A percentile compares a stretch with the other conserved stretches of the same genome.
Evolutionary conservation across 2,113 vertebrate species (phyloP).

Genomic region (Semnornis frantzii): DNA sequence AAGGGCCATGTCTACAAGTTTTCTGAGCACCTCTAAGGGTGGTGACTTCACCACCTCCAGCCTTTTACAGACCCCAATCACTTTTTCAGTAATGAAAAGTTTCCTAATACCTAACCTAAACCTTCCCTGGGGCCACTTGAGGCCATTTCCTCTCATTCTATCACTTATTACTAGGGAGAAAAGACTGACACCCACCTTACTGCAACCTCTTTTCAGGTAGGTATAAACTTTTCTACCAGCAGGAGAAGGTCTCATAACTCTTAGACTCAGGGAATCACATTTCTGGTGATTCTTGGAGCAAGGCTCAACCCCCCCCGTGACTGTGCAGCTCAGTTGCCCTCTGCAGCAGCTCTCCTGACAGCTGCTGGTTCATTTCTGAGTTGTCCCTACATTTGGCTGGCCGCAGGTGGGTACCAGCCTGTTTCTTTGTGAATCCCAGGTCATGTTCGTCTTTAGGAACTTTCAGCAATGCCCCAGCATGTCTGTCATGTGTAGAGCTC

Average conservation of each 20-base stretch:
- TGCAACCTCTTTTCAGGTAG: too few species aligned
- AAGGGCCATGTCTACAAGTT: too few species aligned
- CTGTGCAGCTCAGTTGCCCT: background rate
- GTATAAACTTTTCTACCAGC: background rate
- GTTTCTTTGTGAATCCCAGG: background rate
- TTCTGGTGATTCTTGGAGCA: background rate
- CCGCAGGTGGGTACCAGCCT: background rate
- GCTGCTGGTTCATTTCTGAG: background rate
- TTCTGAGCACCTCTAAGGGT: too few species aligned
- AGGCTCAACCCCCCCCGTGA: background rate
- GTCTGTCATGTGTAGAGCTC: background rate
- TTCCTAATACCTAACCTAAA: too few species aligned
- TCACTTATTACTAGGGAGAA: too few species aligned
- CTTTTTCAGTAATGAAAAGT: too few species aligned
- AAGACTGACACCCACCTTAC: too few species aligned
- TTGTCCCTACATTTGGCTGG: background rate
- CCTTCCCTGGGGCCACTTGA: too few species aligned
- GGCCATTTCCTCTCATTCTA: too few species aligned
- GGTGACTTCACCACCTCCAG: too few species aligned
- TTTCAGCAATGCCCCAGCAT: background rate
- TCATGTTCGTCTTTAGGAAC: background rate
- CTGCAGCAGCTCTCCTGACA: background rate
- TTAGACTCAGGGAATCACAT: background rate
- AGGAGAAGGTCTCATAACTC: background rate
- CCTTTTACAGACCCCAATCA: too few species aligned